These are phyloP conservation scores for Girardinichthys multiradiatus DNA, from an alignment of 2,113 vertebrate genomes.

Conservation along the genomic window DNA sequence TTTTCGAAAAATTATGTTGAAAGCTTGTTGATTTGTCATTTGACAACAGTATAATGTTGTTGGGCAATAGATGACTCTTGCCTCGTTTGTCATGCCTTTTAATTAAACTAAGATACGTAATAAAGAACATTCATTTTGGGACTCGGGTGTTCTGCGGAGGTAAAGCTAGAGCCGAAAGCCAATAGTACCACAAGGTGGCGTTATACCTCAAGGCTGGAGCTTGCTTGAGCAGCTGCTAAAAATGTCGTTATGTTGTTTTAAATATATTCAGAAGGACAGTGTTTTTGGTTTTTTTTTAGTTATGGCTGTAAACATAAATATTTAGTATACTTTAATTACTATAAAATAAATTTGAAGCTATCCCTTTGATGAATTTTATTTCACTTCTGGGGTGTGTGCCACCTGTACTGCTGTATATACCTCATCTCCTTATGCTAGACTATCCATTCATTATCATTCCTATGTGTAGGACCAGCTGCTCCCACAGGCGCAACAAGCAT, in stretches of 20 bases:
- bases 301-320: background rate
- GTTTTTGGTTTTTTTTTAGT: too few species aligned
- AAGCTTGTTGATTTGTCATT: background rate
- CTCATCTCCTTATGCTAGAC: slow-evolving; percentile 25
- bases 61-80: background rate
- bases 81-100: slow-evolving; percentile 1
- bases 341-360: background rate
- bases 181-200: slow-evolving; percentile 48
- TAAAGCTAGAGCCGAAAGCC: background rate
- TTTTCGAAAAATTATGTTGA: background rate
- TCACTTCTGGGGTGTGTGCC: slow-evolving; percentile 13
- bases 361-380: too few species aligned
- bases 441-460: slow-evolving; percentile 81
- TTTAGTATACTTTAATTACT: background rate
- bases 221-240: background rate
- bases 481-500: slow-evolving; percentile 44
- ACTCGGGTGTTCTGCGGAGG: background rate
- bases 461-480: slow-evolving; percentile 70
- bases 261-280: background rate
- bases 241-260: background rate
- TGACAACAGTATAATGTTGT: background rate
- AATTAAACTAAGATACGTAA: slow-evolving; percentile 11
- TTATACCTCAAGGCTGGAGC: slow-evolving; percentile 7
- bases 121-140: slow-evolving; percentile 19
- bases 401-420: slow-evolving; percentile 50